Conservation (phyloP, 2,888 invertebrate species). For the Stratiomys singularior region DNA sequence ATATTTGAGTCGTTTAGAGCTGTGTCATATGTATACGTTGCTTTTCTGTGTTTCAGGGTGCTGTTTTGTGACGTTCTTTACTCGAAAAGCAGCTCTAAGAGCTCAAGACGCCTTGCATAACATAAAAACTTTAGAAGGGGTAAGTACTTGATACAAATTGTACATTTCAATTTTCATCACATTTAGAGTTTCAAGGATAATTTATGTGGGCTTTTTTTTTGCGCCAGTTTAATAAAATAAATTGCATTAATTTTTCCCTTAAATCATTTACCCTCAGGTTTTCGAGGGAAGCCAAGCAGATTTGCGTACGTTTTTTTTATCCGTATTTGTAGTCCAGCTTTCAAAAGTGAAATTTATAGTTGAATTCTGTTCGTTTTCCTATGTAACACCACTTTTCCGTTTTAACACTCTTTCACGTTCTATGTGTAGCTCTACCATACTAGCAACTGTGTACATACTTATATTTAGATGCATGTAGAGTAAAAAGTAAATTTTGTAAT, state of each 20-base stretch:
- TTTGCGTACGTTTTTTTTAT: not conserved
- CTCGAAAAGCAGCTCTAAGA: conserved; percentile 95
- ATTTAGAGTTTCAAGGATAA: conserved; percentile 47
- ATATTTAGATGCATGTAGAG: not conserved
- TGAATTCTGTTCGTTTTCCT: conserved; percentile 1
- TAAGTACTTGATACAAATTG: conserved; percentile 70
- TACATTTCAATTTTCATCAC: conserved; percentile 28
- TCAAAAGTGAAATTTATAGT: not conserved
- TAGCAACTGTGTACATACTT: not conserved
- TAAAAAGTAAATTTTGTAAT: conserved; percentile 18
- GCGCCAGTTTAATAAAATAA: too few species aligned
- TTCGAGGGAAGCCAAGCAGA: not conserved
- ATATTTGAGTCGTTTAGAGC: conserved; percentile 39
- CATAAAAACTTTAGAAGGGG: conserved; percentile 96
- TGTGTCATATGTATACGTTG: conserved; percentile 57
- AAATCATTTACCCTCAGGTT: not conserved
- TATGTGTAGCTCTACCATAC: conserved; percentile 10
- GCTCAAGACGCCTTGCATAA: conserved; percentile 99
- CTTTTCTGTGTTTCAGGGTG: conserved; percentile 88
- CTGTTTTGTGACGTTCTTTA: conserved; percentile 99
- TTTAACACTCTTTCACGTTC: conserved; percentile 20
- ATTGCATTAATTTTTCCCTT: conserved; percentile 39
- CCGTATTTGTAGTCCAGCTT: not conserved
- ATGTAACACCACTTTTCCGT: not conserved
- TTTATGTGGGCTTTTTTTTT: not conserved